Conservation (phyloP, 2,113 vertebrate genomes). For the Tor tambroides region DNA sequence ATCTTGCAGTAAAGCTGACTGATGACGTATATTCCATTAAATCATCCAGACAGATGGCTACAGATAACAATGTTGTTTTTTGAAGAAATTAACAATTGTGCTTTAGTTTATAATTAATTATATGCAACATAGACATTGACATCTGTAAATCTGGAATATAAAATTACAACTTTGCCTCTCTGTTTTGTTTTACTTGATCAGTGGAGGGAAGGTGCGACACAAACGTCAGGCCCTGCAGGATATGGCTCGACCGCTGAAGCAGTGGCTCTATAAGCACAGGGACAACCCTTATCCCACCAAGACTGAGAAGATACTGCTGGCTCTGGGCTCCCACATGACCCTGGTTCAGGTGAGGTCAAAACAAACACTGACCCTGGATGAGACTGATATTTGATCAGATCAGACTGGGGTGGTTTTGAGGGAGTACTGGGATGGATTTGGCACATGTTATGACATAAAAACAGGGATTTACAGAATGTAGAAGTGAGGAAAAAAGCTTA, state of each 20-base stretch:
- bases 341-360: constrained; percentile 89
- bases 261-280: constrained; percentile 98
- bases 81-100: background rate
- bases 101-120: background rate
- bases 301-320: constrained; percentile 96
- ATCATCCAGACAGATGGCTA: background rate
- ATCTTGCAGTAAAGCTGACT: background rate
- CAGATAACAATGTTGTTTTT: background rate
- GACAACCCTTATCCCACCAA: constrained; percentile 99
- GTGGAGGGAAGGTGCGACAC: constrained; percentile 88
- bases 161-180: background rate
- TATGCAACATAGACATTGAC: background rate
- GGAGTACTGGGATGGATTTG: background rate
- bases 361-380: background rate
- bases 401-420: background rate
- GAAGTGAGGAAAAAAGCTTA: background rate
- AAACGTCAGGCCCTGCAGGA: constrained; percentile 94
- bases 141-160: background rate
- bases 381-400: background rate
- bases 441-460: background rate
- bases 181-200: constrained; percentile 66
- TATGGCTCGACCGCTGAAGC: constrained; percentile 96
- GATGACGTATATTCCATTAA: background rate
- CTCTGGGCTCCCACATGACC: constrained; percentile 97
- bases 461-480: background rate